phyloP scores from a whole-genome alignment of 2,888 invertebrate species.

The Pocota personata region DNA sequence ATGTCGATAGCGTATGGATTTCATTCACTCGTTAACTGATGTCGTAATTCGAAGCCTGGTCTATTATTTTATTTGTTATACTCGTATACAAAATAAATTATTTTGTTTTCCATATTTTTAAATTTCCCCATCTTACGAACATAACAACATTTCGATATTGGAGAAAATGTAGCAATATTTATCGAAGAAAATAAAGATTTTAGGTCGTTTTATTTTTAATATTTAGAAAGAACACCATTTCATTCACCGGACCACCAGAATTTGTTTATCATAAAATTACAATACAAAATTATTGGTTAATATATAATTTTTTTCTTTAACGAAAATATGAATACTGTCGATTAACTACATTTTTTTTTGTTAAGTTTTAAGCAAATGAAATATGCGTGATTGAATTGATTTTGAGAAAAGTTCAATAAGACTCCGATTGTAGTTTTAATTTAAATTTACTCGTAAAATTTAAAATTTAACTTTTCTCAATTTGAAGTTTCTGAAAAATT shows the following conservation, averaged over 20 bases:
- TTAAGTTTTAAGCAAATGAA: slow-evolving; percentile 55
- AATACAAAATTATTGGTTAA: slow-evolving; percentile 15
- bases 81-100: no score
- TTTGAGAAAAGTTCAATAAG: slow-evolving; percentile 32
- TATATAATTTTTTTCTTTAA: slow-evolving; percentile 1
- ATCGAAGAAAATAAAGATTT: neutral
- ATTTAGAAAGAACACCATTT: slow-evolving; percentile 26
- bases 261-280: neutral
- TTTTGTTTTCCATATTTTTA: no score
- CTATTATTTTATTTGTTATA: no score
- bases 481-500: neutral
- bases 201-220: neutral
- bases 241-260: slow-evolving; percentile 10
- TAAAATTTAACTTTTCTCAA: slow-evolving; percentile 9
- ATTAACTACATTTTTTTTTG: slow-evolving; percentile 6
- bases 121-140: no score
- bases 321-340: slow-evolving; percentile 67
- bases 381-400: slow-evolving; percentile 39
- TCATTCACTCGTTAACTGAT: no score
- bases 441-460: neutral
- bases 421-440: neutral
- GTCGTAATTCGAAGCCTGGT: no score
- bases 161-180: no score
- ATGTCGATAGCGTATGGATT: no score
- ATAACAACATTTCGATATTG: no score